These are phyloP conservation scores for Cerastis leucographa DNA, from an alignment of 2,888 invertebrate species.

Conservation along the genomic window DNA sequence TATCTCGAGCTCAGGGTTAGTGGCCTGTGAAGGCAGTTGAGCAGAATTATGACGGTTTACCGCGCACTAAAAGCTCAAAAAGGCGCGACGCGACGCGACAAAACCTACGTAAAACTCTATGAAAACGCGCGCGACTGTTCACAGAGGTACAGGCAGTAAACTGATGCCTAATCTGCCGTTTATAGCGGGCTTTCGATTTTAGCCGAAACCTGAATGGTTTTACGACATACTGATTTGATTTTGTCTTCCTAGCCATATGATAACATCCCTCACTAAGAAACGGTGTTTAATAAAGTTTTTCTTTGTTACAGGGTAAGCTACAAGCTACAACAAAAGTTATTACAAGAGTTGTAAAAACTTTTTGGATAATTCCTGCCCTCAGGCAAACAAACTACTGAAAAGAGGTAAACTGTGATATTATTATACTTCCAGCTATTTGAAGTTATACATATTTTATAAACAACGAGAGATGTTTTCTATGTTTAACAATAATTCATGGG, in stretches of 20 bases:
- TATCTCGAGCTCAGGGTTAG: background rate
- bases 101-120: too few species aligned
- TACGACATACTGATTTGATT: background rate
- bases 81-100: too few species aligned
- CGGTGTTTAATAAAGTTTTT: background rate
- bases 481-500: background rate
- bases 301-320: constrained; percentile 55
- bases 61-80: background rate
- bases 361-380: background rate
- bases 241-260: background rate
- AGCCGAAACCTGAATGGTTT: background rate
- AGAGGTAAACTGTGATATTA: constrained; percentile 18
- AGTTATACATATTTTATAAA: background rate
- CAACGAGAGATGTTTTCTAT: background rate
- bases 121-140: too few species aligned
- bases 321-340: too few species aligned
- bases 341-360: background rate
- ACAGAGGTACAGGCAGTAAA: too few species aligned
- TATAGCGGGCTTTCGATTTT: background rate
- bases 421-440: background rate
- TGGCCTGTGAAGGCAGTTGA: constrained; percentile 11
- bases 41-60: constrained; percentile 5
- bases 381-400: too few species aligned
- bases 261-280: background rate
- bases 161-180: too few species aligned